Evolutionary conservation across 2,888 invertebrate species (phyloP).

Genomic region (Belgica antarctica): DNA sequence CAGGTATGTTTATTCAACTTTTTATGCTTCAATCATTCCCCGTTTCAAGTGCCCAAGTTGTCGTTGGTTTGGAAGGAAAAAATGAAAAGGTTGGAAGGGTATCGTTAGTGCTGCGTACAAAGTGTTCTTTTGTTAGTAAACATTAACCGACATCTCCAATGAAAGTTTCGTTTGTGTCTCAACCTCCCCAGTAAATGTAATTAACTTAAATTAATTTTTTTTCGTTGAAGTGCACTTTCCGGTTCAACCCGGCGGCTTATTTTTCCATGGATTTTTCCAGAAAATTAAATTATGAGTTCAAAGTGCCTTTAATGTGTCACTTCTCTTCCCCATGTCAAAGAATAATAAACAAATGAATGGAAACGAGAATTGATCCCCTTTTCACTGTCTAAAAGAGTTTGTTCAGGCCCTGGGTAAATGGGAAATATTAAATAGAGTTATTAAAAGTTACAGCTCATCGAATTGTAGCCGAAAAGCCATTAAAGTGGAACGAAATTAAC

Average conservation of each 20-base stretch:
- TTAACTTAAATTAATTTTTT: constrained; percentile 36
- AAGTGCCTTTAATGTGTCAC: constrained; percentile 18
- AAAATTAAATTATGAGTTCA: constrained; percentile 18
- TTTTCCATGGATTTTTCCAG: constrained; percentile 2
- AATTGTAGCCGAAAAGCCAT: background rate
- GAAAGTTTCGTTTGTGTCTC: background rate
- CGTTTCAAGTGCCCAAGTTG: background rate
- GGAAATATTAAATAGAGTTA: constrained; percentile 21
- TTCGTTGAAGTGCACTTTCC: constrained; percentile 33
- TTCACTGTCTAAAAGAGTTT: background rate
- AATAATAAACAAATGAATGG: background rate
- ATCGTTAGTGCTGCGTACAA: background rate
- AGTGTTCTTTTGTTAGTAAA: background rate
- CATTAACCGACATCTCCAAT: background rate
- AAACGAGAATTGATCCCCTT: background rate
- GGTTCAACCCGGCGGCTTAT: background rate
- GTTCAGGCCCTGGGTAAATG: no score
- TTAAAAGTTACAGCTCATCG: constrained; percentile 1
- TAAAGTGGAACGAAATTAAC: background rate
- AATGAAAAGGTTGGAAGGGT: background rate
- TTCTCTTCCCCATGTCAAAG: background rate
- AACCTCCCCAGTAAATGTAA: constrained; percentile 2
- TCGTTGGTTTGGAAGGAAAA: background rate
- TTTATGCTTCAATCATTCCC: background rate
- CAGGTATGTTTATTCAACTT: background rate